Evolutionary conservation across 2,113 vertebrate genomes (phyloP).

Genomic region (Atrichornis clamosus): DNA sequence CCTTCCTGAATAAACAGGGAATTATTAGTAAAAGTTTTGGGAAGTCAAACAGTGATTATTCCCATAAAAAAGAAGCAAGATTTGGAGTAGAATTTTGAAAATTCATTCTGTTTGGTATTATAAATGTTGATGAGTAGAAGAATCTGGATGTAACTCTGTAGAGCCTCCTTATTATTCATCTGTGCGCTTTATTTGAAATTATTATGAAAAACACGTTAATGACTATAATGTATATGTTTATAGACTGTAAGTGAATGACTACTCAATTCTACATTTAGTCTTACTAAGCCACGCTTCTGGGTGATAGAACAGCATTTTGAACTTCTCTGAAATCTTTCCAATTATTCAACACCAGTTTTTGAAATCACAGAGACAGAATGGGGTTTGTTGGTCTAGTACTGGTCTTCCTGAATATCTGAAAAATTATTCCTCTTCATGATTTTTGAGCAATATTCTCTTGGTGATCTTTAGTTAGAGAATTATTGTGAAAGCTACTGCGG

Average conservation of each 20-base stretch:
- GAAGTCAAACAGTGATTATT: not conserved
- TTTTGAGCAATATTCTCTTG: not conserved
- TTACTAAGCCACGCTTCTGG: not conserved
- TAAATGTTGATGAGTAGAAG: not conserved
- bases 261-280: not conserved
- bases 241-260: not conserved
- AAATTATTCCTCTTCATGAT: not conserved
- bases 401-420: not conserved
- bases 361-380: not conserved
- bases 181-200: not conserved
- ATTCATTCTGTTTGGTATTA: not conserved
- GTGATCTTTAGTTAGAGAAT: not conserved
- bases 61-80: not conserved
- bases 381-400: not conserved
- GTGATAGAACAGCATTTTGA: not conserved
- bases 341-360: not conserved
- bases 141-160: not conserved
- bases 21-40: not conserved
- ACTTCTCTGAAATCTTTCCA: not conserved
- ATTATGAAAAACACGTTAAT: not conserved
- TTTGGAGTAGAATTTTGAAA: not conserved
- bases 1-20: not conserved
- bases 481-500: not conserved
- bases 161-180: not conserved
- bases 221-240: not conserved